Evolutionary conservation across 2,797 vertebrate genomes (phyloP), one percentile per base, ranked within the genome.

Genomic region (Prunella strophiata): DNA sequence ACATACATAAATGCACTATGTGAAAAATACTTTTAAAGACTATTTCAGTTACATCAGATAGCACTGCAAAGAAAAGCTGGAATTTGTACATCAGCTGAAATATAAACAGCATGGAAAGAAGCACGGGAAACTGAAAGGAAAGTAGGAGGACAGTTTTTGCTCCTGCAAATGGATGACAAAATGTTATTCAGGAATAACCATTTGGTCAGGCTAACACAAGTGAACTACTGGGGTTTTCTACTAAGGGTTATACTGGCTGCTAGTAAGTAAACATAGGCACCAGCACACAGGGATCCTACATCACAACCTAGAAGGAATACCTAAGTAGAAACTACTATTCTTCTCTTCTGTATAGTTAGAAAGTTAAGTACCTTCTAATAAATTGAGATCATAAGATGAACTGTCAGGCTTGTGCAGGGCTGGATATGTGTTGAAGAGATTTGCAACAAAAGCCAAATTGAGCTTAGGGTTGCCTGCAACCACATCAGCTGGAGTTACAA

Each of bases 391-490:
- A 6, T 98, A 97, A 96, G 97, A 97, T 58, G 98, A 98, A 88
- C 85, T 94, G 38, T 97, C 94, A 78, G 96, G 95, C 85, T 93
- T 98, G 86, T 98, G 97, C 87, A 99, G 94, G 82, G 97, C 96
- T 8, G 99, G 99, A 55, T 99, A 98, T 93, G 98, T 99, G 97
- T 99, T 99, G 98, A 98, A 99, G 72, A 99, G 98, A 98, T 99
- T 99, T 94, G 99, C 99, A 59, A 99, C 99, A 57, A 99, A 99
- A 85, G 99, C 99, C 97, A 98, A 93, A 98, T 99, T 99, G 90
- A 99, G 99, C 95, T 99, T 99, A 94, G 98, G 98, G 97, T 99
- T 99, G 89, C 99, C 99, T 61, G 98, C 97, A 75, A 98, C 98
- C 92, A 99, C 99, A 91, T 99, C 99, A 10, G 97, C 97, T 71